A percentile compares a stretch with the other conserved stretches of the same genome.
phyloP scores from a whole-genome alignment of 2,797 vertebrate species.

The Cossypha niveicapilla region DNA sequence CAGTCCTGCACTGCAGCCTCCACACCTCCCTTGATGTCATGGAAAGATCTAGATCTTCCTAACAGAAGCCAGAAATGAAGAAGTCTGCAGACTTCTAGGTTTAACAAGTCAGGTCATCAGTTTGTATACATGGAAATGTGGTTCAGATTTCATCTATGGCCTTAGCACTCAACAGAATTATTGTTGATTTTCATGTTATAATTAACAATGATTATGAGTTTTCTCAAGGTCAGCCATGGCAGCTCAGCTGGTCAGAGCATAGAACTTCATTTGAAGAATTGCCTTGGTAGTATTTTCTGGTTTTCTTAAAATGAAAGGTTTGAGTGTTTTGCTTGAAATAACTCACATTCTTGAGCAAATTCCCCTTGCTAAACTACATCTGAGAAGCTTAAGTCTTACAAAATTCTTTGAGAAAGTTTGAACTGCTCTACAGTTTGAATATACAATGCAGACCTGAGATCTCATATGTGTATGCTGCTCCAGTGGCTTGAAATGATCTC shows the following conservation, averaged over 20 bases:
- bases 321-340: background rate
- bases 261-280: background rate
- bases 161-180: background rate
- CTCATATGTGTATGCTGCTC: background rate
- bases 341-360: background rate
- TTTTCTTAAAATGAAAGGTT: background rate
- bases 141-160: background rate
- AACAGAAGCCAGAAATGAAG: background rate
- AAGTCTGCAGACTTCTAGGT: background rate
- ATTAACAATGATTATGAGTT: background rate
- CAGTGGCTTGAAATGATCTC: background rate
- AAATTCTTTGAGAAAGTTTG: background rate
- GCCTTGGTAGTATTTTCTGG: background rate
- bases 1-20: background rate
- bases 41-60: background rate
- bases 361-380: background rate
- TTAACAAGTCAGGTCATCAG: background rate
- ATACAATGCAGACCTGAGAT: background rate
- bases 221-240: background rate
- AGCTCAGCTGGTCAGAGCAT: background rate
- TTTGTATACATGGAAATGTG: background rate
- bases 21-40: fast-evolving
- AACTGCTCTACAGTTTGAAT: background rate
- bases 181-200: background rate
- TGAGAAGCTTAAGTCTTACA: background rate